Percentiles rank a stretch among this genome's conserved stretches.
These are phyloP conservation scores for Cyphotilapia sp. DNA, from an alignment of 2,113 vertebrate species.

Conservation along the genomic window DNA sequence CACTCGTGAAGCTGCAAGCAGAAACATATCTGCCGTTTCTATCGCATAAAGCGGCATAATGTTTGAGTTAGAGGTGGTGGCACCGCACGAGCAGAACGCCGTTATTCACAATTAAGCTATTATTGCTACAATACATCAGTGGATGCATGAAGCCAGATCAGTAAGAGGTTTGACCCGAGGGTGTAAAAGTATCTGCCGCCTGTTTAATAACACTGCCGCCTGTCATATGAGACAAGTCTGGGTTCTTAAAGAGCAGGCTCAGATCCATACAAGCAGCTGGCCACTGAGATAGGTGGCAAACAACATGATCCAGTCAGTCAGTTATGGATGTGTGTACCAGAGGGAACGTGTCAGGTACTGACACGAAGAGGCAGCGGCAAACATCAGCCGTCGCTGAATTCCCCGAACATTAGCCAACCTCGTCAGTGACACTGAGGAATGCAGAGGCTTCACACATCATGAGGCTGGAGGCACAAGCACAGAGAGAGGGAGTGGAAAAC, in stretches of 20 bases:
- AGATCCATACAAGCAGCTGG: neutral
- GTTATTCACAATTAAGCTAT: neutral
- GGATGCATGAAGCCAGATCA: neutral
- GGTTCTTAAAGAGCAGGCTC: neutral
- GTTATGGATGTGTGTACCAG: constrained; percentile 32
- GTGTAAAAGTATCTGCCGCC: neutral
- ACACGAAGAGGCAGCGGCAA: constrained; percentile 57
- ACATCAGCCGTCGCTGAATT: constrained; percentile 55
- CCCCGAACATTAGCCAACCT: constrained; percentile 57
- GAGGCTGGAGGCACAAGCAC: constrained; percentile 9
- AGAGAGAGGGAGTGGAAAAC: neutral
- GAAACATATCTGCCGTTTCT: neutral
- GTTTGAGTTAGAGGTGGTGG: neutral
- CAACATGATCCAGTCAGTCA: constrained; percentile 7
- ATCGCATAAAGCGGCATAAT: neutral
- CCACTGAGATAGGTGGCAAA: neutral
- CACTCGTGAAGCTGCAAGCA: neutral
- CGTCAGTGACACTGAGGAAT: constrained; percentile 56
- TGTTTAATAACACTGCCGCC: neutral
- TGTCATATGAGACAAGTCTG: constrained; percentile 5
- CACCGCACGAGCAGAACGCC: neutral
- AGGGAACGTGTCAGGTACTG: constrained; percentile 57
- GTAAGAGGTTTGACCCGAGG: neutral
- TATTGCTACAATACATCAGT: neutral
- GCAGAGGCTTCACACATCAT: constrained; percentile 19